A percentile compares a stretch with the other conserved stretches of the same genome.
phyloP scores from a whole-genome alignment of 1,140 invertebrate species.

The Littorina saxatilis region DNA sequence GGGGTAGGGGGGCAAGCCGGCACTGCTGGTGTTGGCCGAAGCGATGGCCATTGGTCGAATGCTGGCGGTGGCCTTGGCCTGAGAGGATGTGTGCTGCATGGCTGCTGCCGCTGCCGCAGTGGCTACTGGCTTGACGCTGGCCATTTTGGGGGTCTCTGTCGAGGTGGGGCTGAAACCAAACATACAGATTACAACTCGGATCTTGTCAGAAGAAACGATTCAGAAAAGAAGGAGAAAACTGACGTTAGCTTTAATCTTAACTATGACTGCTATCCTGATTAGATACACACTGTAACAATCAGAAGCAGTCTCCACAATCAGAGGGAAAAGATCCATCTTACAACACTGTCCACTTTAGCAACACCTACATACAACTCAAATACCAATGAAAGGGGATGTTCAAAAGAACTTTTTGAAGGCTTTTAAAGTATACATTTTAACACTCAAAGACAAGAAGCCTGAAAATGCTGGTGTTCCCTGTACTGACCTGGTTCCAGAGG shows the following conservation, averaged over 20 bases:
- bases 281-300: too few relatives aligned
- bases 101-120: conserved; percentile 66
- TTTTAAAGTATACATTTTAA: too few relatives aligned
- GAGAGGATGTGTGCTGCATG: conserved; percentile 67
- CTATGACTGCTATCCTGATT: too few relatives aligned
- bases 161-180: conserved; percentile 80
- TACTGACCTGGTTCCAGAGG: conserved; percentile 55
- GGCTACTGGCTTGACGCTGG: conserved; percentile 96
- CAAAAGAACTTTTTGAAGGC: too few relatives aligned
- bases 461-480: too few relatives aligned
- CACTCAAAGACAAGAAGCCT: too few relatives aligned
- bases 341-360: too few relatives aligned
- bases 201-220: background rate
- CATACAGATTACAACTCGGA: background rate
- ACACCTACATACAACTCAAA: too few relatives aligned
- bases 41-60: conserved; percentile 91
- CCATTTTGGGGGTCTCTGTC: conserved; percentile 87
- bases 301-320: too few relatives aligned
- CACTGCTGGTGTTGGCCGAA: conserved; percentile 70
- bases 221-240: background rate
- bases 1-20: conserved; percentile 46
- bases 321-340: too few relatives aligned
- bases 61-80: conserved; percentile 83
- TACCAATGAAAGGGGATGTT: too few relatives aligned
- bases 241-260: too few relatives aligned